Base-by-base conservation (phyloP, 2,113 vertebrate species). In the Machaerirhynchus nigripectus region DNA sequence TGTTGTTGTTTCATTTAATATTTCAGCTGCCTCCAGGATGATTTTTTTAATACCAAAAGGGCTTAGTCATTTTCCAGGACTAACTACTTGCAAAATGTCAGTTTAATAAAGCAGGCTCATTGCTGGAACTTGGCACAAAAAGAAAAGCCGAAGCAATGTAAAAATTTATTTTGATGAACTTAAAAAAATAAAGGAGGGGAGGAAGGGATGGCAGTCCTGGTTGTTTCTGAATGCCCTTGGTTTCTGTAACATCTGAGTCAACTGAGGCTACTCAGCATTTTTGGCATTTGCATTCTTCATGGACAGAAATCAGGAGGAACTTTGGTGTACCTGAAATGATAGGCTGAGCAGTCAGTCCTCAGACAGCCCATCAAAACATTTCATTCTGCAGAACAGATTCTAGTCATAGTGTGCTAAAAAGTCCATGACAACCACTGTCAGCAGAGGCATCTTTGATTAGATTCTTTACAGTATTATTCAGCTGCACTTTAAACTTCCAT, bases 31-130 rank as follows among this genome's bases (percentile, higher is more conserved):
- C 75, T 96, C 46, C 61, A 93, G 88, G 90, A 95, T 91, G 71
- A 65, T 94, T 96, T 96, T 94, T 86, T 77, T 95, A 93, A 89
- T 89, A 96, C 71, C 65, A 68, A 94, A 95, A 95, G 73, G 55
- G 77, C 94, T 96, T 96, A 85, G 87, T 90, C 89, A 97, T 94
- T 97, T 96, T 97, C 95, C 84, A 63, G 65, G 85, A 92, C 93
- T 95, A 97, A 95, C 89, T 96, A 61, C 95, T 97, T 97, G 84
- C 92, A 96, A 96, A 97, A 96, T 95, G 74, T 93, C 94, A 96
- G 74, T 96, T 98, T 94, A 95, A 96, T 94, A 91, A 86, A 96
- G 95, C 50, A 60, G 14, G 47, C 89, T 95, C 93, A 85, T 90
- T 74, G 35, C 65, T 84, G 81, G 71, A 84, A 91, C 64, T 87